Conservation (phyloP, 1,140 invertebrate genomes). For the Pygmarrhopalites habei region DNA sequence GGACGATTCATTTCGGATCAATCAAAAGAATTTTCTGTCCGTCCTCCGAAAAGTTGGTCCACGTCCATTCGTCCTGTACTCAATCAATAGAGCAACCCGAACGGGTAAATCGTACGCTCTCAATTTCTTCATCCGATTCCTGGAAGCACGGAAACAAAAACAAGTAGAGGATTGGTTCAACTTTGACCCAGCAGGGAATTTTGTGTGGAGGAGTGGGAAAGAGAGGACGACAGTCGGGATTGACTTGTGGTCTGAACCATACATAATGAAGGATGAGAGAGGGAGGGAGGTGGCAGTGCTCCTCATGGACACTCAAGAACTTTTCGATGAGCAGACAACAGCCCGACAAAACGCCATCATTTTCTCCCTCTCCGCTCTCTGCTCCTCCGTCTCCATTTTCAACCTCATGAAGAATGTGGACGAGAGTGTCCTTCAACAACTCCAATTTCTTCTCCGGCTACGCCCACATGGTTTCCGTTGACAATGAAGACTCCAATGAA, state of each 20-base stretch:
- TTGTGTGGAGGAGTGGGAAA: slow-evolving; percentile 50
- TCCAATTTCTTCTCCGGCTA: slow-evolving; percentile 40
- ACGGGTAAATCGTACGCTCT: slow-evolving; percentile 6
- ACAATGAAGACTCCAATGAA: not conserved
- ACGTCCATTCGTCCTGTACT: not conserved
- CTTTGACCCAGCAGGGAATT: slow-evolving; percentile 42
- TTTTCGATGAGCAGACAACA: slow-evolving; percentile 55
- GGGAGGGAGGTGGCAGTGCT: slow-evolving; percentile 47
- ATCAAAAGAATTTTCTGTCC: too few species aligned
- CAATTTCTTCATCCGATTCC: not conserved
- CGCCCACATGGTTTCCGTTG: not conserved
- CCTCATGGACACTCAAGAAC: slow-evolving; percentile 58
- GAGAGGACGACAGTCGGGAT: slow-evolving; percentile 55
- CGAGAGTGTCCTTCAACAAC: slow-evolving; percentile 49
- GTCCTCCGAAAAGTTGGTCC: not conserved
- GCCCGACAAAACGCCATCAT: slow-evolving; percentile 57
- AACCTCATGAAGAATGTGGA: slow-evolving; percentile 48
- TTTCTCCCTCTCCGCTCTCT: slow-evolving; percentile 47
- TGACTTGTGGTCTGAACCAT: slow-evolving; percentile 53
- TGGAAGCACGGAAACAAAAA: not conserved
- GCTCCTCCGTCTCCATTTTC: slow-evolving; percentile 41
- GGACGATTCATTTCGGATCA: too few species aligned
- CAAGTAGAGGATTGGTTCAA: slow-evolving; percentile 45
- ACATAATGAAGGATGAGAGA: slow-evolving; percentile 42
- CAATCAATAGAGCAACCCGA: slow-evolving; percentile 2